phyloP scores from a whole-genome alignment of 1,140 invertebrate species.

The Philopotamus ludificatus region DNA sequence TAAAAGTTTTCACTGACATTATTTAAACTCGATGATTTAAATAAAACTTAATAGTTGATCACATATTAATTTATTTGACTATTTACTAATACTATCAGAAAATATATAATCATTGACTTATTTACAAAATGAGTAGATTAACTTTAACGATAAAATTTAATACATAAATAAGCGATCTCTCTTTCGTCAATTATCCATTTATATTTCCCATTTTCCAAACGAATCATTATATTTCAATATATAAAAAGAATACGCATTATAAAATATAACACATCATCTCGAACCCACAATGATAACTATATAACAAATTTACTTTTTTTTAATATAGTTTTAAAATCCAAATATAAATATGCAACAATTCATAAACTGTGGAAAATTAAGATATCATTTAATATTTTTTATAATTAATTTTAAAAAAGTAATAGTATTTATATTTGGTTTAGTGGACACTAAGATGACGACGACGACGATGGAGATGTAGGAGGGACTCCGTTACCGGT shows the following conservation, averaged over 20 bases:
- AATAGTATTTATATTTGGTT: constrained; percentile 16
- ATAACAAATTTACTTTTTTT: background rate
- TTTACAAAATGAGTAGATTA: background rate
- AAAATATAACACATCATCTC: background rate
- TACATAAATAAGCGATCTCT: background rate
- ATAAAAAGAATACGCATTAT: background rate
- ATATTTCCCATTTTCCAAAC: background rate
- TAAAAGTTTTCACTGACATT: too few relatives aligned
- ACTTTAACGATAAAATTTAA: background rate
- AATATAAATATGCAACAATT: background rate
- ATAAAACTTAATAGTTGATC: too few relatives aligned
- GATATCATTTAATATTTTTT: constrained; percentile 7
- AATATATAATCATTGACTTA: background rate
- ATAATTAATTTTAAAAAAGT: constrained; percentile 17
- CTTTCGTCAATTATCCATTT: too few relatives aligned
- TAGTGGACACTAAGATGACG: constrained; percentile 26
- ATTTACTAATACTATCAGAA: background rate
- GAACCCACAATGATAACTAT: background rate
- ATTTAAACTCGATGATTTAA: too few relatives aligned
- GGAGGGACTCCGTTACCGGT: constrained; percentile 25
- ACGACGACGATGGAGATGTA: constrained; percentile 25
- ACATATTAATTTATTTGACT: background rate
- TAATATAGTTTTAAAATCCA: background rate
- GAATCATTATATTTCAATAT: background rate
- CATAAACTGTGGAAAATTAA: constrained; percentile 16